These are phyloP conservation scores for Amiota mariae DNA, from an alignment of 2,888 invertebrate genomes.

Conservation along the genomic window DNA sequence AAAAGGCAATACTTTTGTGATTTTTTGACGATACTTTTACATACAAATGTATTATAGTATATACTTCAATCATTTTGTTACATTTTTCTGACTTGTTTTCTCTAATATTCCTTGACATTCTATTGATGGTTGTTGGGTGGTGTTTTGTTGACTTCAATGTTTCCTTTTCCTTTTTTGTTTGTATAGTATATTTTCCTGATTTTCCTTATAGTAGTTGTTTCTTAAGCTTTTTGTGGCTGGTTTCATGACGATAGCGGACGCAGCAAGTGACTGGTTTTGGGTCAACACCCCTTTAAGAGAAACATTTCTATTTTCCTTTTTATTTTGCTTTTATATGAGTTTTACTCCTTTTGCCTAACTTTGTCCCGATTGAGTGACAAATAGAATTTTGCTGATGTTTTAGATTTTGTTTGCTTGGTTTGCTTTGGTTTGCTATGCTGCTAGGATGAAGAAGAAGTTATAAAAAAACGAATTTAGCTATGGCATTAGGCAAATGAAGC, in stretches of 20 bases:
- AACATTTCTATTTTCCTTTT: constrained; percentile 36
- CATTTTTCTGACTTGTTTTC: constrained; percentile 30
- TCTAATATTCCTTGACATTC: constrained; percentile 36
- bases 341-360: constrained; percentile 2
- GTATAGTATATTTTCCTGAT: constrained; percentile 44
- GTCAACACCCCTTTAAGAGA: constrained; percentile 18
- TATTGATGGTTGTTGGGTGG: not conserved
- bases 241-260: not conserved
- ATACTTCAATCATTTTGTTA: constrained; percentile 9
- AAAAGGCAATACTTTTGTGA: not conserved
- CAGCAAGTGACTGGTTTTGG: not conserved
- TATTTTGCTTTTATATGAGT: constrained; percentile 8
- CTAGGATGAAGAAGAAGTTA: not conserved
- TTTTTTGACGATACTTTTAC: not conserved
- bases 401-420: not conserved
- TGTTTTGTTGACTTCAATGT: constrained; percentile 8
- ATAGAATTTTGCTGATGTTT: constrained; percentile 39
- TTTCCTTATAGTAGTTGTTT: constrained; percentile 7
- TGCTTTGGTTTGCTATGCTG: not conserved
- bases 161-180: constrained; percentile 49
- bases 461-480: not conserved
- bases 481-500: constrained; percentile 53
- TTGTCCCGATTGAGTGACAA: constrained; percentile 45
- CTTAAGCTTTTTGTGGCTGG: constrained; percentile 12
- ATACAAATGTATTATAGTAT: constrained; percentile 40